Base-by-base conservation (phyloP, 2,888 invertebrate species). In the Oscheius sp. region DNA sequence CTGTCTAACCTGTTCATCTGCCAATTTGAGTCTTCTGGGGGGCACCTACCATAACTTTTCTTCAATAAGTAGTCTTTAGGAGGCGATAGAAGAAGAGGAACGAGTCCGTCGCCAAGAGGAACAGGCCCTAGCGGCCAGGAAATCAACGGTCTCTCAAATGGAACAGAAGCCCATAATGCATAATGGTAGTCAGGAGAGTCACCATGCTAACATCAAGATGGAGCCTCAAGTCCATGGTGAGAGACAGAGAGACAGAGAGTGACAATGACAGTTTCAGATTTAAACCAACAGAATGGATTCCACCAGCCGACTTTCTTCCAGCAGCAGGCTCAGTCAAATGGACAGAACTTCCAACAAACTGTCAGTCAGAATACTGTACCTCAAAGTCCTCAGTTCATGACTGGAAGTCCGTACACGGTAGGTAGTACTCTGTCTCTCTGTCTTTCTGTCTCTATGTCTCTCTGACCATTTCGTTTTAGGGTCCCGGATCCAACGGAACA, bases 101-200 rank as follows among this genome's bases (percentile, higher is more conserved):
- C 65, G 68, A 13, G 50, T 74, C n/a, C 21, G 73, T n/a, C 21
- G 13, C 32, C 73, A 73, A 47, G 47, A 73, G 42, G 73, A 51
- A 42, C 62, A 73, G 35, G 73, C 73, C 11, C 47, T 10, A 9
- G 73, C 73, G 33, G 73, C 73, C 32, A n/a, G 73, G n/a, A 51
- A n/a, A 5, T 63, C 73, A 4, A 35, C 55, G 1, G 29, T 59
- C 35, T n/a, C 42, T 7, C 29, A 51, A 2, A 47, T 47, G 70
- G 70, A 70, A 10, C 47, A 42, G 48, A 70, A 70, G 29, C 70
- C 70, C 0, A 29, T 59, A 13, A 21, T 53, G 0, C 65, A 65
- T 1, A n/a, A 50, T 21, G 55, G 32, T 21, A 55, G 21, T 13
- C 21, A 55, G 2, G 29, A 13, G 2, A 21, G n/a, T 10, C 3